Evolutionary conservation across 2,113 vertebrate species (phyloP), one percentile per base, ranked within the genome.

Genomic region (Anolis sagrei): DNA sequence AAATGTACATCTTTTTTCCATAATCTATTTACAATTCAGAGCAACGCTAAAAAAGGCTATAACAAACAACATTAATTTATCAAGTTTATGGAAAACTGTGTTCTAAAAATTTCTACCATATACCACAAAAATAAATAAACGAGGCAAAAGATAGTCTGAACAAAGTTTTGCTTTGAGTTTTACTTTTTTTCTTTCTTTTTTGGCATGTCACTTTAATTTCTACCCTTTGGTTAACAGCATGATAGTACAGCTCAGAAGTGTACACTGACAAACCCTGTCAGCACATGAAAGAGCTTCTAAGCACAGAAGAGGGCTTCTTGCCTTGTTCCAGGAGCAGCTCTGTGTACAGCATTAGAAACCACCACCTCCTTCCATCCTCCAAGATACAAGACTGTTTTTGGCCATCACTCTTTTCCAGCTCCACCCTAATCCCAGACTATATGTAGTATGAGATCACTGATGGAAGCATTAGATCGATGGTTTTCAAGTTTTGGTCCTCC

Each of bases 121-220:
- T 95, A 96, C 95, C 95, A 97, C 95, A 96, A 95, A 86, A 97
- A 97, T 97, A 97, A 97, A 97, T 97, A 97, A 96, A 75, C 94
- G 93, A 95, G 94, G 95, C 95, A 96, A 97, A 97, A 92, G 96
- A 96, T 93, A 94, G 95, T 94, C 95, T 96, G 90, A 96, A 95
- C 95, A 96, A 97, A 95, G 95, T 91, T 96, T 95, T 95, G 92
- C 94, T 95, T 94, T 95, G 93, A 96, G 95, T 94, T 94, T 93
- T 93, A 89, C 34, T 49, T 68, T 29, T 13, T 25, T 49, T 36
- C 18, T 39, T 77, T 2, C 2, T 34, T 83, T 93, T 96, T 97
- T 97, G 96, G 95, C 96, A 95, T 96, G 96, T 94, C 27, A 79
- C 16, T 85, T 79, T 44, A 79, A 51, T 83, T 86, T 93, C 90